Base-by-base conservation (phyloP, 2,888 invertebrate species). In the Serrognathus titanus region DNA sequence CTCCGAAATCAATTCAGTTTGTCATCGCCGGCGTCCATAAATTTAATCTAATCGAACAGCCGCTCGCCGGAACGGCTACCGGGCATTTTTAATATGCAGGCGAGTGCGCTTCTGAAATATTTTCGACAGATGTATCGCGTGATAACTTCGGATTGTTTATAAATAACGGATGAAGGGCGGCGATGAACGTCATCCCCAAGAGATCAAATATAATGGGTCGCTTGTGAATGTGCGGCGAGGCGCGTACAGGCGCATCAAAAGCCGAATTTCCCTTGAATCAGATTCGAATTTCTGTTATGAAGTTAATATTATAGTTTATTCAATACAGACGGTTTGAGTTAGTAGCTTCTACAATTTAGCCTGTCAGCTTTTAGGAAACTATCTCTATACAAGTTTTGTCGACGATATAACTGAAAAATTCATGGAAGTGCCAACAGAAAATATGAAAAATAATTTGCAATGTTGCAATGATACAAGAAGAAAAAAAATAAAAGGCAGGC, bases 111-210 rank as follows among this genome's bases (percentile, higher is more conserved):
- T 16, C 10, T 13, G 43, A 43, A 16, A 43, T 43, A 16, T 43
- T 43, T 43, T 16, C 31, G 45, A 46, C 55, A 55, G 54, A 51
- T 55, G 55, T 46, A 55, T 46, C 46, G 38, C 46, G 49, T 37
- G 54, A 43, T 45, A 40, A 24, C 45, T 46, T 47, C 24, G 47
- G 48, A 31, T 45, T 53, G 31, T 39, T 20, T 57, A 57, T 57
- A 57, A 57, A 57, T 57, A 57, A 57, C 53, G 49, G 53, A 57
- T 57, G 37, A 13, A 50, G 51, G 31, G 40, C 43, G 50, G 57
- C 41, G 57, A 31, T 38, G 39, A 13, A 12, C 35, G 12, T 11
- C 43, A 13, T 16, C 43, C 43, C 43, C 20, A 43, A 16, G 43
- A 43, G 43, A 16, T 16, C 43, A 43, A 11, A 43, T 43, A 43